phyloP scores from a whole-genome alignment of 2,113 vertebrate species.

The Castor canadensis region DNA sequence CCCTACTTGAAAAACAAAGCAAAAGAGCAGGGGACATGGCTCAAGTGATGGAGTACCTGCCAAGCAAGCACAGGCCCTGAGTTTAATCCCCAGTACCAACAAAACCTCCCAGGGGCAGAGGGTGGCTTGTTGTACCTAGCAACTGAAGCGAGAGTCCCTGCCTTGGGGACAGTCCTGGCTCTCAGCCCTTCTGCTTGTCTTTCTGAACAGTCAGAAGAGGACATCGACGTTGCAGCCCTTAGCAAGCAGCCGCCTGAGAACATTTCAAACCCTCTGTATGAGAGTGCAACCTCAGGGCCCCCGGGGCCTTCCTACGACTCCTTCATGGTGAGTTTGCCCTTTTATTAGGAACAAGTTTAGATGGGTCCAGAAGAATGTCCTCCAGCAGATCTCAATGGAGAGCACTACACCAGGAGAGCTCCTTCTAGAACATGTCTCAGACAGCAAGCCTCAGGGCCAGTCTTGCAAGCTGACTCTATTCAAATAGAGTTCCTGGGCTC shows the following conservation, averaged over 20 bases:
- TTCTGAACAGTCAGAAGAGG: constrained; percentile 81
- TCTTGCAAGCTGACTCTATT: not conserved
- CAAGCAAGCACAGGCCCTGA: too few species aligned
- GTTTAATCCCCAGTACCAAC: too few species aligned
- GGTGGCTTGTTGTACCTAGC: not conserved
- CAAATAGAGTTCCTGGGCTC: not conserved
- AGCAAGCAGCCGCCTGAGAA: constrained; percentile 79
- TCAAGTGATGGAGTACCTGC: too few species aligned
- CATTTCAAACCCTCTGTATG: constrained; percentile 85
- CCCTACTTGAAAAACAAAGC: too few species aligned
- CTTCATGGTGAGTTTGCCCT: constrained; percentile 78
- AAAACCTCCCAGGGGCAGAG: not conserved
- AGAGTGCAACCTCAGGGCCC: constrained; percentile 53
- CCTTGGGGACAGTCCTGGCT: not conserved
- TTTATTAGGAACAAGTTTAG: not conserved
- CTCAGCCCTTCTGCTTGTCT: not conserved
- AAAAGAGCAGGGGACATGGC: too few species aligned
- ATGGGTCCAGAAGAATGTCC: rapidly evolving
- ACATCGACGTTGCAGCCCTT: constrained; percentile 61
- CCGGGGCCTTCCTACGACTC: constrained; percentile 74
- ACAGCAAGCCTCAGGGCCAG: not conserved
- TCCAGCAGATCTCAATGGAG: not conserved
- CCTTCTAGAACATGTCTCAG: not conserved
- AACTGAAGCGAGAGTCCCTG: rapidly evolving
- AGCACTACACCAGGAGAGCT: not conserved